Percentiles rank a stretch among this genome's conserved stretches.
phyloP scores from a whole-genome alignment of 1,140 invertebrate genomes.

The Rhyacophila brunnea region DNA sequence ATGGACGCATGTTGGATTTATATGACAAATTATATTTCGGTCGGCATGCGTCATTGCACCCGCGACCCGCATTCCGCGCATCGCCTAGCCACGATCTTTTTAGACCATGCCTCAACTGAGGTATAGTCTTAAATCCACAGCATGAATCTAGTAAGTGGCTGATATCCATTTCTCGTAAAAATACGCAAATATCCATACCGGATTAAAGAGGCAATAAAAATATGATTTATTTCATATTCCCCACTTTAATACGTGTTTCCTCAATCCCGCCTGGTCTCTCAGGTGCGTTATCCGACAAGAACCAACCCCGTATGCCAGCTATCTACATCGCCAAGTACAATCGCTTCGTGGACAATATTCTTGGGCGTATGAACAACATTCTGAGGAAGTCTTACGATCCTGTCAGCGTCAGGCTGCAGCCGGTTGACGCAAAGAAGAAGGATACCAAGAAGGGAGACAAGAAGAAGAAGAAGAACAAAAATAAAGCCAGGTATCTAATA shows the following conservation, averaged over 20 bases:
- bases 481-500: not conserved
- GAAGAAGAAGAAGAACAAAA: conserved; percentile 18
- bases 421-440: conserved; percentile 53
- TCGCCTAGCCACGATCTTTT: no score
- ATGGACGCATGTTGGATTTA: no score
- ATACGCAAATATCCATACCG: no score
- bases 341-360: conserved; percentile 76
- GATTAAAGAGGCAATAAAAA: no score
- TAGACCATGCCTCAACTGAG: no score
- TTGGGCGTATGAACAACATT: conserved; percentile 75
- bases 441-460: conserved; percentile 51
- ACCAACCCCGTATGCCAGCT: conserved; percentile 53
- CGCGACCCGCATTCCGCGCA: no score
- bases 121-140: no score
- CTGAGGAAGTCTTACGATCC: conserved; percentile 76
- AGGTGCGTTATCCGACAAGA: conserved; percentile 37
- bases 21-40: no score
- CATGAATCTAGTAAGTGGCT: no score
- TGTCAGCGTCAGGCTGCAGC: conserved; percentile 74
- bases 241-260: conserved; percentile 5
- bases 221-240: conserved; percentile 13
- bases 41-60: no score
- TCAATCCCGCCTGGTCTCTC: not conserved
- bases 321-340: conserved; percentile 78
- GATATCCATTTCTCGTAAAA: no score